Conservation (phyloP, 2,113 vertebrate genomes). For the Chionodraco myersi region DNA sequence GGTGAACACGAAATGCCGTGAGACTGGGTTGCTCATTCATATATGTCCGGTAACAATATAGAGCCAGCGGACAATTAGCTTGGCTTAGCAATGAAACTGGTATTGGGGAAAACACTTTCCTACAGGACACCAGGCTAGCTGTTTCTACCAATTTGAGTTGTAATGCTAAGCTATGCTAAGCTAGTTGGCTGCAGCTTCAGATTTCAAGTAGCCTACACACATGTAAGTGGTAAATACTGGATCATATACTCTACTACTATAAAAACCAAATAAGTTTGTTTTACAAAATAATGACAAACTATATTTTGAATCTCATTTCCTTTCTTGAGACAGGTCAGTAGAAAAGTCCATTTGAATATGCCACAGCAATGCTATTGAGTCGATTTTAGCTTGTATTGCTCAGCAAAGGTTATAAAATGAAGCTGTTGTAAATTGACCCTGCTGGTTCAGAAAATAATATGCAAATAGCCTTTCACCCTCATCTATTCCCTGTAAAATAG, state of each 20-base stretch:
- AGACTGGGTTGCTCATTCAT: neutral
- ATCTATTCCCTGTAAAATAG: slow-evolving; percentile 28
- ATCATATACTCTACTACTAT: neutral
- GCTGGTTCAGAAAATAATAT: slow-evolving; percentile 20
- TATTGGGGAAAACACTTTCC: neutral
- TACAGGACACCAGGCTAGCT: neutral
- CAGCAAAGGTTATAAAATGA: slow-evolving; percentile 1
- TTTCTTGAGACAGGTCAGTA: slow-evolving; percentile 14
- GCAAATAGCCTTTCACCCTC: slow-evolving; percentile 8
- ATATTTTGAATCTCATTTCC: neutral
- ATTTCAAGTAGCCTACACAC: neutral
- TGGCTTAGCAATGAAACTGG: neutral
- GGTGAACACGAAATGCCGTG: no score
- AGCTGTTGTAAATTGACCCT: slow-evolving; percentile 13
- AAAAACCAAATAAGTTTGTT: neutral
- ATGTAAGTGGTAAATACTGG: neutral
- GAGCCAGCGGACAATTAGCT: neutral
- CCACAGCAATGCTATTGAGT: neutral
- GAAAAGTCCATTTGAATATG: neutral
- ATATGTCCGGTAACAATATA: neutral
- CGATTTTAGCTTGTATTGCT: slow-evolving; percentile 24
- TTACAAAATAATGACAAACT: neutral
- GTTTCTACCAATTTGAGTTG: neutral
- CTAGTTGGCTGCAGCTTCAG: neutral
- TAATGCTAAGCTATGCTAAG: neutral